Evolutionary conservation across 2,888 invertebrate species (phyloP).

Genomic region (Tetranychus piercei): DNA sequence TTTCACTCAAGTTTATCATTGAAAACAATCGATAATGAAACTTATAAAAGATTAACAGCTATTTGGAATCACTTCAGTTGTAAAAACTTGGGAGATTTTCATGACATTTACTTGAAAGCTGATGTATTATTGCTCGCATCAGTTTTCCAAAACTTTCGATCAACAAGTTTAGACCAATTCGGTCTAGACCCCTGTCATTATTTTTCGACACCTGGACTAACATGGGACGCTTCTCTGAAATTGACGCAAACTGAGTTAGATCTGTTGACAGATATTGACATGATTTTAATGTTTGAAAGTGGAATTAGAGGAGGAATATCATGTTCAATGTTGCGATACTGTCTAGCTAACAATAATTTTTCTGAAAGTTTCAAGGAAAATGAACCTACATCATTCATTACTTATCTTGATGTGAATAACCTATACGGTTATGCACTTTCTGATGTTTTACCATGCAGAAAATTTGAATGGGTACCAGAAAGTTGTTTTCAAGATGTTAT

Average conservation of each 20-base stretch:
- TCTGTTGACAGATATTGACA: neutral
- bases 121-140: neutral
- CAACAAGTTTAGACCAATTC: neutral
- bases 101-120: neutral
- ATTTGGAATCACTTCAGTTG: neutral
- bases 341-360: constrained; percentile 10
- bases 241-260: neutral
- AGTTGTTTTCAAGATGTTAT: neutral
- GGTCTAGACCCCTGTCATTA: neutral
- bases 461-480: constrained; percentile 16
- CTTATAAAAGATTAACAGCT: neutral
- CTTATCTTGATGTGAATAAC: constrained; percentile 6
- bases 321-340: neutral
- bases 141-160: neutral
- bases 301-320: constrained; percentile 13
- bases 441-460: constrained; percentile 17
- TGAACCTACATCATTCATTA: neutral
- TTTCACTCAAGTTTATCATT: neutral
- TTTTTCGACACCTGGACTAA: constrained; percentile 4
- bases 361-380: neutral
- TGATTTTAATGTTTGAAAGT: constrained; percentile 11
- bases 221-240: neutral
- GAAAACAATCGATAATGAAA: neutral
- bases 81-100: neutral
- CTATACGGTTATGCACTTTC: constrained; percentile 5